phyloP scores from a whole-genome alignment of 1,140 invertebrate species.

The Antheraea mylitta region DNA sequence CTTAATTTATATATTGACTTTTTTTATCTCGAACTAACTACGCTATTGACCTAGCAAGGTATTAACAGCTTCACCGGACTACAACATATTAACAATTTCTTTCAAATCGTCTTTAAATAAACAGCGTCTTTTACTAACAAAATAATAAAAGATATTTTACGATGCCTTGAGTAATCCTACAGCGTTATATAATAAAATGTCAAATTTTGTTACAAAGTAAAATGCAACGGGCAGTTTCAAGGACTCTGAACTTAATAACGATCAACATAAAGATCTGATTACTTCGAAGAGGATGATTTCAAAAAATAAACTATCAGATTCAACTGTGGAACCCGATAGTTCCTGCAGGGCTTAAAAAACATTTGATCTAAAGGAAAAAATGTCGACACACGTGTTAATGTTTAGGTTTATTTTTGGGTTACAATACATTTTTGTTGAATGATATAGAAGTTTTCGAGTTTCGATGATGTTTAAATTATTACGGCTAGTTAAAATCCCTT shows the following conservation, averaged over 20 bases:
- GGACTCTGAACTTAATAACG: background rate
- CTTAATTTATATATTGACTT: too few relatives aligned
- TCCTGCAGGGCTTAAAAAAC: conserved; percentile 33
- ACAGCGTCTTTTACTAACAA: background rate
- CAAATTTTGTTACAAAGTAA: background rate
- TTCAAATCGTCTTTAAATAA: background rate
- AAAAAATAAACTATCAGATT: conserved; percentile 49
- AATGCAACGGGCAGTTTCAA: background rate
- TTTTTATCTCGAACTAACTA: too few relatives aligned
- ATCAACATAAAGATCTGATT: background rate
- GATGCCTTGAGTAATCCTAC: background rate
- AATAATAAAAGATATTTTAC: background rate
- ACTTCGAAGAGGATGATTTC: background rate
- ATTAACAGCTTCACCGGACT: too few relatives aligned
- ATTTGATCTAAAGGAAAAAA: conserved; percentile 20
- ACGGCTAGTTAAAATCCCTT: background rate
- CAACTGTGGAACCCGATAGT: conserved; percentile 48
- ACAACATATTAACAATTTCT: background rate
- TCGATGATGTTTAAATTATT: background rate
- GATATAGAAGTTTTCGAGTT: background rate
- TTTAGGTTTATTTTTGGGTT: conserved; percentile 9
- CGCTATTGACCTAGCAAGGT: too few relatives aligned
- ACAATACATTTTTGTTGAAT: background rate
- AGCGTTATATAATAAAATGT: background rate
- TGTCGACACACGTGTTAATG: conserved; percentile 37